A percentile compares a stretch with the other conserved stretches of the same genome.
Evolutionary conservation across 2,113 vertebrate genomes (phyloP).

Genomic region (Chaenocephalus aceratus): DNA sequence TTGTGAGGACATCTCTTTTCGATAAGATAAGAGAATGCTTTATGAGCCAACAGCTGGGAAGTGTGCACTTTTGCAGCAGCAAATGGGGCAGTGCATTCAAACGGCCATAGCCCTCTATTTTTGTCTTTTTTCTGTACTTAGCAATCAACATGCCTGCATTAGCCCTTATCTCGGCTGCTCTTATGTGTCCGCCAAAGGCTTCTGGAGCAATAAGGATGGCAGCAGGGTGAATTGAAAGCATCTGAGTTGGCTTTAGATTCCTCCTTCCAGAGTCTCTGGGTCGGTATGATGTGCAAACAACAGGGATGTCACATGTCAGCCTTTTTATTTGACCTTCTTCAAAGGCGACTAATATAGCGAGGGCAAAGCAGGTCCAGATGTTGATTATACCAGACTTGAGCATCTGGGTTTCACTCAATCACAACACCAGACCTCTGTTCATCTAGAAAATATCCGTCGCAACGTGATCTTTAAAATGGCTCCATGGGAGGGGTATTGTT

Average conservation of each 20-base stretch:
- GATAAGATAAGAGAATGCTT: neutral
- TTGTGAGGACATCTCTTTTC: neutral
- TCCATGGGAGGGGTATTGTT: neutral
- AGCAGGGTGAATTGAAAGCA: conserved; percentile 68
- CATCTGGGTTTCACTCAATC: conserved; percentile 66
- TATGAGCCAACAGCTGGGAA: too few species aligned
- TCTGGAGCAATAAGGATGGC: conserved; percentile 52
- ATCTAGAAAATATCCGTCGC: neutral
- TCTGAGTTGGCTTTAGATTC: conserved; percentile 69
- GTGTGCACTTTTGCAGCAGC: too few species aligned
- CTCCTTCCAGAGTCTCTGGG: conserved; percentile 43
- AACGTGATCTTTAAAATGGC: conserved; percentile 6
- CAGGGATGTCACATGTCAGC: conserved; percentile 71
- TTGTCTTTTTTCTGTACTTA: neutral
- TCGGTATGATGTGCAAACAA: conserved; percentile 66
- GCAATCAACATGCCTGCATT: conserved; percentile 20
- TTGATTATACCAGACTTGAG: conserved; percentile 59
- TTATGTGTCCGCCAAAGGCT: conserved; percentile 31
- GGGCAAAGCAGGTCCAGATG: conserved; percentile 81
- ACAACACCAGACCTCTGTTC: conserved; percentile 23
- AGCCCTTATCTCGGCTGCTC: conserved; percentile 15
- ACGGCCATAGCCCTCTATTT: neutral
- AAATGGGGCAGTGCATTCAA: neutral
- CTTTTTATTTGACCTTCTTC: conserved; percentile 79
- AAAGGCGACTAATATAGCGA: conserved; percentile 74